phyloP scores from a whole-genome alignment of 64 coral and sea anemone species.

The Orbicella faveolata region DNA sequence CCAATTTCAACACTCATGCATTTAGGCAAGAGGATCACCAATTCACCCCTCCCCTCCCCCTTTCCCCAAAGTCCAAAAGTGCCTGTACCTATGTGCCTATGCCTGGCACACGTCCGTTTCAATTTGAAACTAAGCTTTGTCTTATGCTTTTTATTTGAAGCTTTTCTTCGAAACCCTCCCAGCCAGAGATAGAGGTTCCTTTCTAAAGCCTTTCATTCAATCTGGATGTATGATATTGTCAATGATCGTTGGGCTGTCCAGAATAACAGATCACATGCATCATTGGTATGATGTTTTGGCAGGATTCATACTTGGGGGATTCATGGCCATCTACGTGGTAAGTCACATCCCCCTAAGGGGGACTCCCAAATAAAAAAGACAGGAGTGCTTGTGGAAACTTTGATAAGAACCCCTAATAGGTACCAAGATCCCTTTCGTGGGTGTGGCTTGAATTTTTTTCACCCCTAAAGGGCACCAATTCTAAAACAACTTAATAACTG shows the following conservation, averaged over 20 bases:
- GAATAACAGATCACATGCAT: conserved; percentile 36
- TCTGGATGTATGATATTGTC: conserved; percentile 22
- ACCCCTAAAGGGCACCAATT: too few species aligned
- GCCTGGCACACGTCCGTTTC: not conserved
- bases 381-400: too few species aligned
- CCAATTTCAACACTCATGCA: too few species aligned
- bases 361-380: too few species aligned
- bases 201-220: conserved; percentile 27
- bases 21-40: too few species aligned
- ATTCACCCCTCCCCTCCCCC: too few species aligned
- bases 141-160: not conserved
- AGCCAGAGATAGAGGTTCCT: conserved; percentile 5
- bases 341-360: not conserved
- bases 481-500: too few species aligned
- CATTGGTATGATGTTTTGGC: conserved; percentile 50
- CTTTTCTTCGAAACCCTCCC: conserved; percentile 7
- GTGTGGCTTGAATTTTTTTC: too few species aligned
- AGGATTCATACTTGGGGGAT: conserved; percentile 22
- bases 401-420: too few species aligned
- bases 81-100: too few species aligned
- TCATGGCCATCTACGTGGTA: conserved; percentile 33
- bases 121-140: not conserved
- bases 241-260: conserved; percentile 25
- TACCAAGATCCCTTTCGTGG: too few species aligned
- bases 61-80: too few species aligned